Evolutionary conservation across 2,113 vertebrate species (phyloP).

Genomic region (Gila orcuttii): DNA sequence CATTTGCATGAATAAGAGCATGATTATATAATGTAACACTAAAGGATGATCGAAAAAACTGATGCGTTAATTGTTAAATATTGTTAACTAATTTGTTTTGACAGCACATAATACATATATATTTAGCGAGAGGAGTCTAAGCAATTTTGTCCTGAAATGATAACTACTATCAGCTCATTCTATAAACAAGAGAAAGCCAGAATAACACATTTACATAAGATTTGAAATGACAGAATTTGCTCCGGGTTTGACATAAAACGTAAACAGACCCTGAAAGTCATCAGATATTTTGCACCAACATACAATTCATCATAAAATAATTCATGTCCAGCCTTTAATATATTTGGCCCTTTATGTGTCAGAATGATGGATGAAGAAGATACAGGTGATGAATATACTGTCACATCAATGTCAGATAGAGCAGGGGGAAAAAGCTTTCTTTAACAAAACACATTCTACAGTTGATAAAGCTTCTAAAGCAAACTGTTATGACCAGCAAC

Average conservation of each 20-base stretch:
- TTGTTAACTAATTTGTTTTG: no score
- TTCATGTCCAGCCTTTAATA: slow-evolving; percentile 28
- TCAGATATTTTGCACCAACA: not conserved
- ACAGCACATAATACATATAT: no score
- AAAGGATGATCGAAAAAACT: no score
- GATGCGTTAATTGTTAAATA: no score
- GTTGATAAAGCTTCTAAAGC: not conserved
- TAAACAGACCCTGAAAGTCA: slow-evolving; percentile 1
- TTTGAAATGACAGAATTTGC: not conserved
- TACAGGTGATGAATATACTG: slow-evolving; percentile 34
- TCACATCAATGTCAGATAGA: slow-evolving; percentile 4
- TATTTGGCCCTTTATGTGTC: slow-evolving; percentile 4
- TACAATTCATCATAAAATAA: slow-evolving; percentile 12
- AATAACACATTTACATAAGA: not conserved
- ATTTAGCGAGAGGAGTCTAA: no score
- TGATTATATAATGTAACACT: no score
- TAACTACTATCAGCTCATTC: not conserved
- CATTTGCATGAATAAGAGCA: no score
- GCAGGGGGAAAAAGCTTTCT: not conserved
- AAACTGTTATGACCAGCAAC: not conserved
- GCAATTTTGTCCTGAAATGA: not conserved
- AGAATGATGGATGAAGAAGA: slow-evolving; percentile 32
- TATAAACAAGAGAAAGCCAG: not conserved
- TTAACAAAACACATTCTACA: slow-evolving; percentile 14
- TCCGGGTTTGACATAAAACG: not conserved